Evolutionary conservation across 2,888 invertebrate genomes (phyloP).

Genomic region (Diplazon laetatorius): DNA sequence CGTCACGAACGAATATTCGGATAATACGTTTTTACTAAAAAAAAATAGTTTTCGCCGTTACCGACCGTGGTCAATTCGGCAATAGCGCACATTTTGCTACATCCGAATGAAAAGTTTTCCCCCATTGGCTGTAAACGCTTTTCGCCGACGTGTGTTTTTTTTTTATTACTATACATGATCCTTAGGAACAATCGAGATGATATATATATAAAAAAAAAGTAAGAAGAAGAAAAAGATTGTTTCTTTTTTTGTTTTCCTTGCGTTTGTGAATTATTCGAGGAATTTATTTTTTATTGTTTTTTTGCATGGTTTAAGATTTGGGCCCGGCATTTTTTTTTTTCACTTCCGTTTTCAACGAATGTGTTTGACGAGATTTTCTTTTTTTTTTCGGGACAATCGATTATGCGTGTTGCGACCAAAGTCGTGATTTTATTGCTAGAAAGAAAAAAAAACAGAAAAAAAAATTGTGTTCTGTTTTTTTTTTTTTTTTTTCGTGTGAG

Average conservation of each 20-base stretch:
- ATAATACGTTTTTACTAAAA: too few relatives aligned
- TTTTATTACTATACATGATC: too few relatives aligned
- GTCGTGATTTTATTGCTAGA: constrained; percentile 23
- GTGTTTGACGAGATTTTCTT: constrained; percentile 19
- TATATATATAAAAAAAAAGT: constrained; percentile 12
- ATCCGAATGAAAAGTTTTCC: constrained; percentile 7
- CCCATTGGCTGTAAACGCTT: neutral
- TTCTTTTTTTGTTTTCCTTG: neutral
- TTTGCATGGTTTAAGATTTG: constrained; percentile 43
- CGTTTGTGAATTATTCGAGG: constrained; percentile 54
- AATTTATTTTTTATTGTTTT: too few relatives aligned
- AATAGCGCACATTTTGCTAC: neutral
- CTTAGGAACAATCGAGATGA: too few relatives aligned
- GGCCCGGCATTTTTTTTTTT: constrained; percentile 27
- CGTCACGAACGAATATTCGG: constrained; percentile 6
- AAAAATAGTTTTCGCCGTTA: constrained; percentile 24
- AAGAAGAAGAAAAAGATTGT: constrained; percentile 24
- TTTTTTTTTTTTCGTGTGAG: neutral
- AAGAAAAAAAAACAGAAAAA: constrained; percentile 13
- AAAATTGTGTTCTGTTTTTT: too few relatives aligned
- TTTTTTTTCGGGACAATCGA: neutral
- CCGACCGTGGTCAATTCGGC: constrained; percentile 8
- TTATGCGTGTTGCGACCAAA: constrained; percentile 32
- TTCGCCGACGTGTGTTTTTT: too few relatives aligned
- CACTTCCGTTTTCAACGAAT: constrained; percentile 11